A percentile compares a stretch with the other conserved stretches of the same genome.
Evolutionary conservation across 2,888 invertebrate genomes (phyloP).

Genomic region (Metacarcinus magister): DNA sequence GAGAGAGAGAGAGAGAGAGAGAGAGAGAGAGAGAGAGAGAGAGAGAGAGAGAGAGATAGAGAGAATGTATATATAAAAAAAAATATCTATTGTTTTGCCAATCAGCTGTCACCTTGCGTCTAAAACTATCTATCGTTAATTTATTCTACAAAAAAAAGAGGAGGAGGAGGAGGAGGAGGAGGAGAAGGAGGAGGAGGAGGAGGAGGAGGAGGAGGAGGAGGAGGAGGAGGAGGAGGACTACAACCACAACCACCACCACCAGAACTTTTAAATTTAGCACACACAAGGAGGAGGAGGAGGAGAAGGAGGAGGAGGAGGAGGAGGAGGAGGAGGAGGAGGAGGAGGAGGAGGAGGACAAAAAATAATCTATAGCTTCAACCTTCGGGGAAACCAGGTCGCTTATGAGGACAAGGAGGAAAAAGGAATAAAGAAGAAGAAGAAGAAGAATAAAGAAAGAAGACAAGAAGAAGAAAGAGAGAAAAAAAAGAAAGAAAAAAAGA

Average conservation of each 20-base stretch:
- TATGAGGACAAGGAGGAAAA: background rate
- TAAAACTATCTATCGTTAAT: background rate
- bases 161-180: background rate
- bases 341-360: background rate
- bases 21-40: constrained; percentile 50
- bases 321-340: background rate
- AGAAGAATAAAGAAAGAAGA: background rate
- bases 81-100: background rate
- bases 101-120: background rate
- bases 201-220: background rate
- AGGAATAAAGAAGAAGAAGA: background rate
- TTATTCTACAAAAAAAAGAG: background rate
- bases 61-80: too few relatives aligned
- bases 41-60: constrained; percentile 43
- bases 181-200: background rate
- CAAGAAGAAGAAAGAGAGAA: background rate
- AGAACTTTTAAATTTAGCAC: constrained; percentile 37
- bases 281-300: background rate
- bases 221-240: background rate
- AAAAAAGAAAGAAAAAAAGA: background rate
- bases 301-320: background rate
- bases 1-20: constrained; percentile 57
- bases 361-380: background rate
- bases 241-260: background rate
- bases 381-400: background rate